A percentile compares a stretch with the other conserved stretches of the same genome.
phyloP scores from a whole-genome alignment of 2,113 vertebrate species.

The Chaetops frenatus region DNA sequence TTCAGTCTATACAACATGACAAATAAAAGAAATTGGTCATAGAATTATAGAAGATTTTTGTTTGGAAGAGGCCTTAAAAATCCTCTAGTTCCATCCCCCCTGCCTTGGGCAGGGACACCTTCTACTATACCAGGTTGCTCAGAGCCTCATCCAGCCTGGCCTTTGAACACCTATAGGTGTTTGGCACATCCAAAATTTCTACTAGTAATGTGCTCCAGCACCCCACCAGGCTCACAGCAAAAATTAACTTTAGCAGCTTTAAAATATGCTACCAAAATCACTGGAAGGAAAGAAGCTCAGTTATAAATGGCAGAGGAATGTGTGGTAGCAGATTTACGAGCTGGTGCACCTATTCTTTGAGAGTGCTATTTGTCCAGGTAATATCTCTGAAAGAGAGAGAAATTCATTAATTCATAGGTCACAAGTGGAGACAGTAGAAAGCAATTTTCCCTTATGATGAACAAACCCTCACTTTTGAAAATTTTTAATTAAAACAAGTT shows the following conservation, averaged over 20 bases:
- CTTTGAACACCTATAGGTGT: background rate
- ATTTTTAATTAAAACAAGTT: background rate
- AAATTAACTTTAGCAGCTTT: background rate
- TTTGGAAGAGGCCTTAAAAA: background rate
- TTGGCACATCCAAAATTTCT: background rate
- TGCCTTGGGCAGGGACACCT: background rate
- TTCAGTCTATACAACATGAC: background rate
- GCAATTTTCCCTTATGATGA: background rate
- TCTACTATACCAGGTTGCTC: background rate
- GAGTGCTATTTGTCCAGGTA: background rate
- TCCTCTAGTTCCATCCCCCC: background rate
- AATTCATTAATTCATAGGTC: background rate
- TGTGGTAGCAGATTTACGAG: background rate
- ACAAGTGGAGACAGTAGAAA: background rate
- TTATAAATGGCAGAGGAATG: background rate
- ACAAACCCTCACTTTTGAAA: background rate
- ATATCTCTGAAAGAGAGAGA: background rate
- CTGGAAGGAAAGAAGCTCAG: background rate
- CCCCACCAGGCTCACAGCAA: background rate
- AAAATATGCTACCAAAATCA: background rate
- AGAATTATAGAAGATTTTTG: background rate
- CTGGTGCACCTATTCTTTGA: background rate
- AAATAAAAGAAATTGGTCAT: background rate
- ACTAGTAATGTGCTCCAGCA: rapidly evolving
- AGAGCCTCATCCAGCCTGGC: background rate